A percentile compares a stretch with the other conserved stretches of the same genome.
These are phyloP conservation scores for Tachystola acroxantha DNA, from an alignment of 2,888 invertebrate species.

Conservation along the genomic window DNA sequence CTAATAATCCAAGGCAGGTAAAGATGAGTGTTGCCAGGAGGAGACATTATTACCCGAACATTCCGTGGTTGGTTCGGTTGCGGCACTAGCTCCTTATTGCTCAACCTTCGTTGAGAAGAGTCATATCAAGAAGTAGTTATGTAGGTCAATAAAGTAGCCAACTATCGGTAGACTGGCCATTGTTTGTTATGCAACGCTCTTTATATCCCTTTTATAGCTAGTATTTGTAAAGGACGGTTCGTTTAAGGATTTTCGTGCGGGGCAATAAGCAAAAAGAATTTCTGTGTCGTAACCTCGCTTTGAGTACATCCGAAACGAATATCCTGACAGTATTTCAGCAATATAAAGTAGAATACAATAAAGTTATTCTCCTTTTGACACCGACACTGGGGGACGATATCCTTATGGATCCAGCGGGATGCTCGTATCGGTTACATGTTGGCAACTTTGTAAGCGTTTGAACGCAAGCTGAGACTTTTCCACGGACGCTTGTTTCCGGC, in stretches of 20 bases:
- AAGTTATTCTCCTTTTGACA: slow-evolving; percentile 2
- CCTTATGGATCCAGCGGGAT: not conserved
- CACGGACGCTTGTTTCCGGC: not conserved
- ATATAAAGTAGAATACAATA: slow-evolving; percentile 4
- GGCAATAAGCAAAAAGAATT: slow-evolving; percentile 18
- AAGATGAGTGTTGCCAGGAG: too few relatives aligned
- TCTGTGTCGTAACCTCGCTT: slow-evolving; percentile 3
- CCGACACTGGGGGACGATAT: not conserved
- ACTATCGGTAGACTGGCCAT: too few relatives aligned
- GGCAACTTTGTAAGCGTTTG: not conserved
- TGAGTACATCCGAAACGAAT: slow-evolving; percentile 3
- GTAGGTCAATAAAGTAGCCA: too few relatives aligned
- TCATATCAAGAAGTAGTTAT: too few relatives aligned
- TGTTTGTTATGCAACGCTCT: too few relatives aligned
- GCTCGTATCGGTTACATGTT: not conserved
- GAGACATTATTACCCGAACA: too few relatives aligned
- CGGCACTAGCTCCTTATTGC: too few relatives aligned
- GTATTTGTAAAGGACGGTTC: slow-evolving; percentile 3
- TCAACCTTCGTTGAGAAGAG: too few relatives aligned
- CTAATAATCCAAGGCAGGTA: too few relatives aligned
- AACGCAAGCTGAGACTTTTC: not conserved
- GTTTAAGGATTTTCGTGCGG: slow-evolving; percentile 16
- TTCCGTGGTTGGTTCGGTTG: too few relatives aligned
- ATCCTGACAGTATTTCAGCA: slow-evolving; percentile 4
- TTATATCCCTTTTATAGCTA: too few relatives aligned